Base-by-base conservation (phyloP, 2,797 vertebrate genomes). In the Botia kubotai region DNA sequence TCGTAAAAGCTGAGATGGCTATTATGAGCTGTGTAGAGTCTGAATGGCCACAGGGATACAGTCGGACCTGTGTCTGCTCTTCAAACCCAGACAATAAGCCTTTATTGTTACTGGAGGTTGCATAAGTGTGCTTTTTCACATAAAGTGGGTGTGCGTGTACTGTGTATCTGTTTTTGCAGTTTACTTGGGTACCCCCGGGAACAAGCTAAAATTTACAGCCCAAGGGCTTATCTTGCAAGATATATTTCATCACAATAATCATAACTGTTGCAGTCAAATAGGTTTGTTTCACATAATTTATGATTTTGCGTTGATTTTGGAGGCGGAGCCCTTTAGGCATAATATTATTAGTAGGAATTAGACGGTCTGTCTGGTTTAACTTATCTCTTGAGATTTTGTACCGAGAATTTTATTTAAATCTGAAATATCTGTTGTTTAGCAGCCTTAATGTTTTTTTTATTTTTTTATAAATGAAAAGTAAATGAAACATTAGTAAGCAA, bases 121-220 rank as follows among this genome's bases (percentile, higher is more conserved):
- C 81, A 79, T 67, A 82, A 81, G 84, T 87, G 69, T 83, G 84
- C 77, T 82, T 77, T 88, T 88, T 84, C 81, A 82, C 73, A 83
- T 71, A 14, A 75, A 81, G 88, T 89, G 87, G 75, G 87, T 82
- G 82, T 67, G 68, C 68, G 63, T 72, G 50, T 81, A 76, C 62
- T 36, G 21, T 75, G 63, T 83, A 65, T 89, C 89, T 91, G 90
- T 77, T 91, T 91, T 90, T 87, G 75, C 73, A 86, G 77, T 90
- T 89, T 89, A 73, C 80, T 81, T 33, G 67, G 73, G 83, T 75
- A 83, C 74, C 66, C 23, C 50, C 21, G 79, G 84, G 82, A 85
- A 43, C 71, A 14, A 82, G 62, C n/a, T 46, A 36, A 70, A 83
- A 85, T 87, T 87, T 88, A 86, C 58, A 79, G 75, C 84, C 77